Conservation (phyloP, 2,113 vertebrate species). For the Clarias magur region DNA sequence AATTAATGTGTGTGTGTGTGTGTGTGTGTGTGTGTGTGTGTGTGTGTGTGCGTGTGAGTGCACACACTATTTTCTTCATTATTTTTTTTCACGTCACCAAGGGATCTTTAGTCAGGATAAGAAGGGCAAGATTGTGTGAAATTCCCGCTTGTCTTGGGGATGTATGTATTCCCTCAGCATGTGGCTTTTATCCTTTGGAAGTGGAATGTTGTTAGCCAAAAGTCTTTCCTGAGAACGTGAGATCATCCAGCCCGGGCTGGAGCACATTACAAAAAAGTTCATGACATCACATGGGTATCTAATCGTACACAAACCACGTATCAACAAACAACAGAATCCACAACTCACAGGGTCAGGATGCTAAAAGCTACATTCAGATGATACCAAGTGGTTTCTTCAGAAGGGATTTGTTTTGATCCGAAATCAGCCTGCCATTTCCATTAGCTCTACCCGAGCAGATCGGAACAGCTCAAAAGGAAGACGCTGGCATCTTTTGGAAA, state of each 20-base stretch:
- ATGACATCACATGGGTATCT: background rate
- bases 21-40: no score
- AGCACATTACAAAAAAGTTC: slow-evolving; percentile 20
- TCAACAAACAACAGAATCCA: background rate
- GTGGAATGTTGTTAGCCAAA: background rate
- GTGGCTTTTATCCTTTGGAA: slow-evolving; percentile 34
- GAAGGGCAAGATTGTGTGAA: background rate
- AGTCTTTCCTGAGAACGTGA: slow-evolving; percentile 42
- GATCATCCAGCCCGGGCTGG: slow-evolving; percentile 14
- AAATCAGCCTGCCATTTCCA: background rate
- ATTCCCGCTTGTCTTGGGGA: slow-evolving; percentile 11
- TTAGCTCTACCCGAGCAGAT: background rate
- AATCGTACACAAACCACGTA: background rate
- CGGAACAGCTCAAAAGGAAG: background rate
- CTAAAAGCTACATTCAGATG: background rate
- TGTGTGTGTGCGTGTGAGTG: no score
- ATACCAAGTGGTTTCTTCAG: background rate
- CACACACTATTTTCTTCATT: no score
- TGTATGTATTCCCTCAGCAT: background rate
- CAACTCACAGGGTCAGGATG: background rate
- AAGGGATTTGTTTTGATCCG: background rate
- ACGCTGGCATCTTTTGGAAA: slow-evolving; percentile 12
- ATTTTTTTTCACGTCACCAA: background rate
- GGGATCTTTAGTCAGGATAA: background rate
- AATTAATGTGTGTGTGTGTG: no score